These are phyloP conservation scores for Orchesellides sinensis DNA, from an alignment of 2,888 invertebrate genomes.

Conservation along the genomic window DNA sequence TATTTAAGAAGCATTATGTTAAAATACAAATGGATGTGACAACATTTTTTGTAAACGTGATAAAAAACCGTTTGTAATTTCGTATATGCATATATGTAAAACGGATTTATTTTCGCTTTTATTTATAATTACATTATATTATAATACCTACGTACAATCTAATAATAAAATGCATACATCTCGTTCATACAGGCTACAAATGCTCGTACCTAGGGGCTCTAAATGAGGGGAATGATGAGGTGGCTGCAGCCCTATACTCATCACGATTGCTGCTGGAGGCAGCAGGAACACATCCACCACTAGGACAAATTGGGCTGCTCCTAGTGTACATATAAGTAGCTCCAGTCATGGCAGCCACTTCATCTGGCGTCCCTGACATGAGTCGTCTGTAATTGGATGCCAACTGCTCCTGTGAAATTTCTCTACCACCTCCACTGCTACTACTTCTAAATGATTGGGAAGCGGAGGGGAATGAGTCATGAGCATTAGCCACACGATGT, in stretches of 20 bases:
- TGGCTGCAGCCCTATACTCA: slow-evolving; percentile 13
- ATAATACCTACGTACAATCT: too few relatives aligned
- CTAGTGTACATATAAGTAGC: slow-evolving; percentile 26
- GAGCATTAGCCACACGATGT: not conserved
- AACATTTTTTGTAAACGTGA: slow-evolving; percentile 11
- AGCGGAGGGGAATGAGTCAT: slow-evolving; percentile 7
- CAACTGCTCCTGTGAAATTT: not conserved
- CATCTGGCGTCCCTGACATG: slow-evolving; percentile 39
- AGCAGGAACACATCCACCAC: slow-evolving; percentile 13
- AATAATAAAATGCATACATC: not conserved
- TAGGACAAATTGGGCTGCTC: slow-evolving; percentile 28
- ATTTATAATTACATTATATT: too few relatives aligned
- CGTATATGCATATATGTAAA: too few relatives aligned
- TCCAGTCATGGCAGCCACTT: slow-evolving; percentile 47
- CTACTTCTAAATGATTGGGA: slow-evolving; percentile 5
- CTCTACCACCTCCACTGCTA: not conserved
- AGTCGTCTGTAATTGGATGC: slow-evolving; percentile 36
- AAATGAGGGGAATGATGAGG: slow-evolving; percentile 7
- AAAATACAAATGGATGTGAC: too few relatives aligned
- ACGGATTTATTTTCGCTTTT: too few relatives aligned
- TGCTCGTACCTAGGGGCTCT: slow-evolving; percentile 27
- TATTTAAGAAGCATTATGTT: too few relatives aligned
- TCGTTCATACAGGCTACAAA: slow-evolving; percentile 5
- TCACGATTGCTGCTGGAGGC: not conserved
- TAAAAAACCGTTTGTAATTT: too few relatives aligned